phyloP scores from a whole-genome alignment of 1,140 invertebrate genomes.

The Drosophila bifasciata region DNA sequence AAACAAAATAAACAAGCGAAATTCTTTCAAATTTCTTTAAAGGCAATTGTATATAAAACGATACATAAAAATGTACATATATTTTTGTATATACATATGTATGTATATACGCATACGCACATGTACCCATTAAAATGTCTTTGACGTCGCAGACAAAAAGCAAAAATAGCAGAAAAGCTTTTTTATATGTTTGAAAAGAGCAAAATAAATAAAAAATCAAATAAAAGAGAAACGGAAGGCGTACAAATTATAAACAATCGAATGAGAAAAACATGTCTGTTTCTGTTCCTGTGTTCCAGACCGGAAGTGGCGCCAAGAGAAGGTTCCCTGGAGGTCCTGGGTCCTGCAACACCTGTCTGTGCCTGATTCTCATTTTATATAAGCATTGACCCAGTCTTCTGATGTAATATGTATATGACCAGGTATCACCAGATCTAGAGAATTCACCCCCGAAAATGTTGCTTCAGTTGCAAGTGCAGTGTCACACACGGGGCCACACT shows the following conservation, averaged over 20 bases:
- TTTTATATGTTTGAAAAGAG: conserved; percentile 32
- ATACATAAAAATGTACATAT: conserved; percentile 12
- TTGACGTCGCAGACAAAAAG: conserved; percentile 58
- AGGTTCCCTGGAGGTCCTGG: not conserved
- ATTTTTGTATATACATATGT: conserved; percentile 5
- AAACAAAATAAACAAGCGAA: conserved; percentile 50
- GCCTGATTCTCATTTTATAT: too few species aligned
- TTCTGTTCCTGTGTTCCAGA: conserved; percentile 9
- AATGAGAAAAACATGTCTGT: conserved; percentile 21
- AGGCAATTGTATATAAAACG: not conserved
- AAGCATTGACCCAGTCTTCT: too few species aligned
- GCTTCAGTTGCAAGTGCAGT: conserved; percentile 28
- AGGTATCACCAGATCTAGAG: too few species aligned
- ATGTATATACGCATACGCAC: conserved; percentile 4
- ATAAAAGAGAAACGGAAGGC: conserved; percentile 2
- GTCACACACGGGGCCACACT: conserved; percentile 15
- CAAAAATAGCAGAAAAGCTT: conserved; percentile 29
- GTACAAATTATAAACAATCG: conserved; percentile 24
- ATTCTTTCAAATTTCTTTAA: conserved; percentile 25
- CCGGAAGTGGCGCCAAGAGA: conserved; percentile 33
- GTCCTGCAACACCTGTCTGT: too few species aligned
- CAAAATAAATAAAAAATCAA: conserved; percentile 40
- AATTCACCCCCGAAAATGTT: too few species aligned
- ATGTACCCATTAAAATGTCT: conserved; percentile 55
- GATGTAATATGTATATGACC: too few species aligned